These are phyloP conservation scores for Chrysina gloriosa DNA, from an alignment of 2,888 invertebrate species.

Conservation along the genomic window DNA sequence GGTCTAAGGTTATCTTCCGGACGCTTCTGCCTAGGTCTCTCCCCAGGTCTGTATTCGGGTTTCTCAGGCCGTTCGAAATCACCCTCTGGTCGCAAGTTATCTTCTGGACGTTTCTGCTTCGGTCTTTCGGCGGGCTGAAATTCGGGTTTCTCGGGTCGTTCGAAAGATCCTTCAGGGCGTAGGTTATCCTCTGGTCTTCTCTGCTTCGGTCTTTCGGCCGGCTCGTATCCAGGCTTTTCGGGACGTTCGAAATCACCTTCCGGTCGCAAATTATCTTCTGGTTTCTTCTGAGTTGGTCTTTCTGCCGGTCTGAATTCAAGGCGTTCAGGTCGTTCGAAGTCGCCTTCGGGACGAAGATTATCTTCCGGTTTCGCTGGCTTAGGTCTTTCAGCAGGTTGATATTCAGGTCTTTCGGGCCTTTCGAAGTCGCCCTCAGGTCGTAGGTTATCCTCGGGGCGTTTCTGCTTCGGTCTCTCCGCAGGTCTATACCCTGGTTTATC, in stretches of 20 bases:
- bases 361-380: conserved; percentile 69
- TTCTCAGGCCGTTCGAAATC: conserved; percentile 64
- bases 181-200: conserved; percentile 63
- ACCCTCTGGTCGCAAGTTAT: conserved; percentile 63
- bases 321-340: conserved; percentile 66
- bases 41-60: conserved; percentile 60
- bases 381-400: conserved; percentile 65
- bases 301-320: conserved; percentile 64
- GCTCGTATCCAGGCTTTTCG: conserved; percentile 52
- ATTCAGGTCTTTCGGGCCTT: conserved; percentile 60
- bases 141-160: conserved; percentile 63
- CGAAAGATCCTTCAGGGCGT: conserved; percentile 64
- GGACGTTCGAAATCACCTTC: conserved; percentile 61
- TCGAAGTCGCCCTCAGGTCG: conserved; percentile 68
- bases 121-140: conserved; percentile 65
- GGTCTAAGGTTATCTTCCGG: conserved; percentile 70
- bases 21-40: conserved; percentile 66
- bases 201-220: conserved; percentile 58
- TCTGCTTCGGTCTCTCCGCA: conserved; percentile 59
- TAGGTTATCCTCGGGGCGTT: conserved; percentile 66
- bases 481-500: conserved; percentile 53
- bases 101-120: conserved; percentile 62
- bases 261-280: conserved; percentile 72
- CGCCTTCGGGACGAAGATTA: conserved; percentile 72
- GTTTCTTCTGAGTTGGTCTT: conserved; percentile 64